Evolutionary conservation across 2,113 vertebrate genomes (phyloP).

Genomic region (Bostrychus sinensis): DNA sequence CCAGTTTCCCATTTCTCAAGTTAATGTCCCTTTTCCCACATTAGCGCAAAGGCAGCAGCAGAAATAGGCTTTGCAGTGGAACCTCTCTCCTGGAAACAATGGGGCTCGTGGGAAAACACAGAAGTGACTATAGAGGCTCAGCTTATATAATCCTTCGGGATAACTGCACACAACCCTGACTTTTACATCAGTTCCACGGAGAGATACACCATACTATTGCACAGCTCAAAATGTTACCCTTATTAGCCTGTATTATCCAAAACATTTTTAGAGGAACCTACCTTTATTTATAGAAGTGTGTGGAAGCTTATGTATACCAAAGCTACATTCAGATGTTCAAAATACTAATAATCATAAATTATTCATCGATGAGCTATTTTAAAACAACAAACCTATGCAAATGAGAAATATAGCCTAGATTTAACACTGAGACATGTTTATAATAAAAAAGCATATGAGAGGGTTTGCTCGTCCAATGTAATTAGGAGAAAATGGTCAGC

Average conservation of each 20-base stretch:
- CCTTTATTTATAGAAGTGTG: not conserved
- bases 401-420: slow-evolving; percentile 8
- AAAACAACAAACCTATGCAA: not conserved
- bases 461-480: too few species aligned
- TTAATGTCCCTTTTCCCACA: slow-evolving; percentile 48
- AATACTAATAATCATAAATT: slow-evolving; percentile 5
- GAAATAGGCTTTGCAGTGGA: slow-evolving; percentile 3
- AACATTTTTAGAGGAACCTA: too few species aligned
- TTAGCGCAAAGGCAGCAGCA: slow-evolving; percentile 24
- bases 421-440: not conserved
- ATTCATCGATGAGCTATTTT: slow-evolving; percentile 10
- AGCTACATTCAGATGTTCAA: not conserved
- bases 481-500: too few species aligned
- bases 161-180: not conserved
- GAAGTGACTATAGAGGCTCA: slow-evolving; percentile 8
- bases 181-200: not conserved
- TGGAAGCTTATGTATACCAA: not conserved
- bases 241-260: not conserved
- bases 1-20: slow-evolving; percentile 69
- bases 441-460: too few species aligned
- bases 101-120: slow-evolving; percentile 11
- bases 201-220: not conserved
- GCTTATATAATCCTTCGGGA: slow-evolving; percentile 1
- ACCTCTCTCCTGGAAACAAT: slow-evolving; percentile 39
- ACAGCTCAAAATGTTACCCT: not conserved